Conservation (phyloP, 2,113 vertebrate genomes). For the Nothocercus nigrocapillus region DNA sequence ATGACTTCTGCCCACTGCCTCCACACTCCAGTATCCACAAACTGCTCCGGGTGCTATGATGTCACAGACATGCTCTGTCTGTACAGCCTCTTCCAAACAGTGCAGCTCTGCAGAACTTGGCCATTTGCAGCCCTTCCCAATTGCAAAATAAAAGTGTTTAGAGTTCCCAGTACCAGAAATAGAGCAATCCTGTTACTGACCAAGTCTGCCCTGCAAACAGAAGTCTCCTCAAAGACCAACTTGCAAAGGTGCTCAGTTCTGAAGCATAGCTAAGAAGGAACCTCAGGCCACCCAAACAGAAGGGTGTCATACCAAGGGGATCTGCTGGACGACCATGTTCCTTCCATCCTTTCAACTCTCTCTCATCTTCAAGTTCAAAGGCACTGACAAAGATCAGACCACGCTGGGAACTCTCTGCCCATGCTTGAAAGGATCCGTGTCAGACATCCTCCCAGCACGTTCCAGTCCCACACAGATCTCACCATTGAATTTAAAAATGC, state of each 20-base stretch:
- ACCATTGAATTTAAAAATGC: neutral
- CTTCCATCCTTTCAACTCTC: neutral
- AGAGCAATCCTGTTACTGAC: neutral
- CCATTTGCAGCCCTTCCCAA: neutral
- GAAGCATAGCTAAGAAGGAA: neutral
- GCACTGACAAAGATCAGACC: fast-evolving
- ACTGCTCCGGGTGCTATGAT: neutral
- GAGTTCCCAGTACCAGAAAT: neutral
- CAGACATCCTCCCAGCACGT: neutral
- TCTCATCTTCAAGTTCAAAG: neutral
- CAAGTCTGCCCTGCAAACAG: neutral
- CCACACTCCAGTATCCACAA: neutral
- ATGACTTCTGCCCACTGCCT: neutral
- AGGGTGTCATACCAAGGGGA: neutral
- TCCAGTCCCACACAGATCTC: neutral
- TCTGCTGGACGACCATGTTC: neutral
- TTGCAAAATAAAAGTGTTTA: neutral
- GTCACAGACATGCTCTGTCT: neutral
- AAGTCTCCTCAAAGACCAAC: neutral
- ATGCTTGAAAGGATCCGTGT: neutral
- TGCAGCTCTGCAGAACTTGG: neutral
- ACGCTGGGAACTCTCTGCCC: fast-evolving
- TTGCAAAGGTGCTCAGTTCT: neutral
- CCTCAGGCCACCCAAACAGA: neutral
- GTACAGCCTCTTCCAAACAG: neutral